These are phyloP conservation scores for Sycophila sp. DNA, from an alignment of 1,140 invertebrate species.

Conservation along the genomic window DNA sequence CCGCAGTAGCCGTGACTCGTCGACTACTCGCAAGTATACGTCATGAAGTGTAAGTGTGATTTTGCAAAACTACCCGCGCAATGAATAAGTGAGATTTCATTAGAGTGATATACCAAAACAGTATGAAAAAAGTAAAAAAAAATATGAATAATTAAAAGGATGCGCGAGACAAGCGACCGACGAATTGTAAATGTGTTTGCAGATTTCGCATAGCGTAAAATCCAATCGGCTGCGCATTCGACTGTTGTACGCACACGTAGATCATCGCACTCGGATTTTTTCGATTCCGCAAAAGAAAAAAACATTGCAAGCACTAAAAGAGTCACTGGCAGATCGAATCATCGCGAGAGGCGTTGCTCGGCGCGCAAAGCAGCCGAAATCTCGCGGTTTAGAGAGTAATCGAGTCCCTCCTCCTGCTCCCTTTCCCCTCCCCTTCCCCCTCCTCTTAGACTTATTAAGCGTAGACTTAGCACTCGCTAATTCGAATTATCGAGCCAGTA, in stretches of 20 bases:
- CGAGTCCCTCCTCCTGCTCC: background rate
- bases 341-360: conserved; percentile 3
- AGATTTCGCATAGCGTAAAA: conserved; percentile 6
- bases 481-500: conserved; percentile 40
- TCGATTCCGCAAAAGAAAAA: background rate
- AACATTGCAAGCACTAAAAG: too few species aligned
- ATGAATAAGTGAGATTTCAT: conserved; percentile 27
- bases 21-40: too few species aligned
- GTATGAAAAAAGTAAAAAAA: background rate
- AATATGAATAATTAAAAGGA: background rate
- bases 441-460: conserved; percentile 31
- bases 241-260: conserved; percentile 10
- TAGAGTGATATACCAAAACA: conserved; percentile 9
- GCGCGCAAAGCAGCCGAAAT: conserved; percentile 5
- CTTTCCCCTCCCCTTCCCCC: conserved; percentile 2
- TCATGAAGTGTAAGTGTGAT: conserved; percentile 11
- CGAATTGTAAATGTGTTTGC: conserved; percentile 8
- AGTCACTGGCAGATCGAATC: too few species aligned
- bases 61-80: background rate
- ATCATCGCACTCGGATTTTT: too few species aligned
- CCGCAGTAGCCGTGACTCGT: too few species aligned
- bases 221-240: too few species aligned
- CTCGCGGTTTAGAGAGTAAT: too few species aligned
- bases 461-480: conserved; percentile 36
- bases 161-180: too few species aligned